A percentile compares a stretch with the other conserved stretches of the same genome.
Conservation (phyloP, 2,888 invertebrate genomes). For the Cryptus armator region DNA sequence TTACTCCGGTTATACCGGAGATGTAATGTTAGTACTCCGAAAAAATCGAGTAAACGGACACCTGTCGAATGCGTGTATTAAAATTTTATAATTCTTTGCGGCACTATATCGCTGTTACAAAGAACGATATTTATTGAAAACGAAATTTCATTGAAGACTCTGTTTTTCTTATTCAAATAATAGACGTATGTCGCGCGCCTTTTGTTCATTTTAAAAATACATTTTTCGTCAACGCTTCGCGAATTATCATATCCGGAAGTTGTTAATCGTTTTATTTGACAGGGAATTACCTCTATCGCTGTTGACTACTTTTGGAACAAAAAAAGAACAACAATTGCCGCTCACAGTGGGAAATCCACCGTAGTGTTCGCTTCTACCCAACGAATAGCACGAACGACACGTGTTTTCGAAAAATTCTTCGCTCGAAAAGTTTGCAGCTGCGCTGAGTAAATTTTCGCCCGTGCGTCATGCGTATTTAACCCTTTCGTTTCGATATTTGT, state of each 20-base stretch:
- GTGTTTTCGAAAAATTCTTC: background rate
- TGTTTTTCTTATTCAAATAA: background rate
- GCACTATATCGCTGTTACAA: background rate
- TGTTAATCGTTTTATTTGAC: background rate
- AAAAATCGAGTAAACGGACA: background rate
- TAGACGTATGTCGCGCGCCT: background rate
- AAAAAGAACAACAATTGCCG: background rate
- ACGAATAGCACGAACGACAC: background rate
- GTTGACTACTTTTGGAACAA: background rate
- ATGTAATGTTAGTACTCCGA: background rate
- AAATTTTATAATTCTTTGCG: background rate
- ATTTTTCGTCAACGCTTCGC: background rate
- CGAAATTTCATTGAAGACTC: background rate
- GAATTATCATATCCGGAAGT: background rate
- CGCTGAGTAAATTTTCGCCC: background rate
- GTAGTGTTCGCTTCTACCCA: background rate
- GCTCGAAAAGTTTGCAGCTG: background rate
- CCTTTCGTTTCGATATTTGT: background rate
- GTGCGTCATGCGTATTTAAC: slow-evolving; percentile 3
- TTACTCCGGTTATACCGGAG: background rate
- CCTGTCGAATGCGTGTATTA: too few relatives aligned
- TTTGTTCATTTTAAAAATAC: background rate
- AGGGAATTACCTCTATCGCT: background rate
- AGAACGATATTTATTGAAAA: background rate
- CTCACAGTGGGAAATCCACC: background rate